Evolutionary conservation across 2,888 invertebrate species (phyloP).

Genomic region (Panzeria rudis): DNA sequence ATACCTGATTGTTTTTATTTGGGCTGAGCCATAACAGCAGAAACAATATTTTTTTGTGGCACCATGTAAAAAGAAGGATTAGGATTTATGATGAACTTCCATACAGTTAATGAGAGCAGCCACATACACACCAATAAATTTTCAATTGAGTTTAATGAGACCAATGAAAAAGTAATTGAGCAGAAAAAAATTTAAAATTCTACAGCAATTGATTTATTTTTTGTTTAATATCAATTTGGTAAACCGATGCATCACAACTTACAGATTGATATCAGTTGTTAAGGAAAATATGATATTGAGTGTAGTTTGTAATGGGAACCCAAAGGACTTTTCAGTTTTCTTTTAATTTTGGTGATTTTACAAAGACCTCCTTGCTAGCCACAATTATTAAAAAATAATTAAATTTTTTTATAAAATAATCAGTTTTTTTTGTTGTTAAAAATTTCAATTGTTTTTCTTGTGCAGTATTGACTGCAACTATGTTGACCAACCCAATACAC

Average conservation of each 20-base stretch:
- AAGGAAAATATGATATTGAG: conserved; percentile 5
- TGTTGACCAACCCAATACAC: not conserved
- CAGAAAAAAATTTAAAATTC: conserved; percentile 29
- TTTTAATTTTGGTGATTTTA: conserved; percentile 7
- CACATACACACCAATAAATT: conserved; percentile 53
- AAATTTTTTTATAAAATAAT: not conserved
- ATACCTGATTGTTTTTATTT: conserved; percentile 38
- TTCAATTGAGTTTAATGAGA: conserved; percentile 74
- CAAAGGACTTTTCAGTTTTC: conserved; percentile 5
- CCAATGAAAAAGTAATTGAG: conserved; percentile 74
- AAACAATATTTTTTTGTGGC: conserved; percentile 46
- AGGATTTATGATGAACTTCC: conserved; percentile 76
- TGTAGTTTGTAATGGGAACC: conserved; percentile 3
- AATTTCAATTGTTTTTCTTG: conserved; percentile 18
- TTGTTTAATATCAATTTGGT: conserved; percentile 27
- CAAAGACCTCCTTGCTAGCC: conserved; percentile 37
- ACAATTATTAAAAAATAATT: not conserved
- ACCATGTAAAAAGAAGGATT: conserved; percentile 74
- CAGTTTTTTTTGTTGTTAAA: not conserved
- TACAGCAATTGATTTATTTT: conserved; percentile 53
- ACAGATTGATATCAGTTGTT: conserved; percentile 38
- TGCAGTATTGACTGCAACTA: conserved; percentile 14
- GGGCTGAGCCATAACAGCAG: conserved; percentile 40
- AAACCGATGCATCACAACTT: not conserved
- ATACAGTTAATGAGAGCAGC: conserved; percentile 66